Evolutionary conservation across 2,797 vertebrate genomes (phyloP).

Genomic region (Takifugu rubripes): DNA sequence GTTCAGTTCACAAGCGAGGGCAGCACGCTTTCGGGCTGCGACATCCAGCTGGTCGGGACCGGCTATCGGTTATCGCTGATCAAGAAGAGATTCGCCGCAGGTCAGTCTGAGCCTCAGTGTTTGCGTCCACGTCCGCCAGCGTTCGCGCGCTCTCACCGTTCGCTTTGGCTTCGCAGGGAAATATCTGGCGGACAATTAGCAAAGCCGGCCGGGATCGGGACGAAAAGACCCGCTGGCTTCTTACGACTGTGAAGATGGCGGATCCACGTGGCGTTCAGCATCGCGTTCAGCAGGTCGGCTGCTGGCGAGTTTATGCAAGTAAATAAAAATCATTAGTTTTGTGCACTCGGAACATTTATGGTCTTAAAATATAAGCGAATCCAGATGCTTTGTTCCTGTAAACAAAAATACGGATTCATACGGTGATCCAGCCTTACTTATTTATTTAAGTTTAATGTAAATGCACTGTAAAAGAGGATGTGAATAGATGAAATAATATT

Average conservation of each 20-base stretch:
- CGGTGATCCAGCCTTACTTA: slow-evolving; percentile 66
- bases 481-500: slow-evolving; percentile 52
- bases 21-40: slow-evolving; percentile 91
- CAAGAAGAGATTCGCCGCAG: slow-evolving; percentile 97
- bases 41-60: slow-evolving; percentile 92
- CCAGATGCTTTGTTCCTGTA: slow-evolving; percentile 51
- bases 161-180: slow-evolving; percentile 83
- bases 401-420: slow-evolving; percentile 52
- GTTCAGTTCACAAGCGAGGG: slow-evolving; percentile 98
- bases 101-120: slow-evolving; percentile 64
- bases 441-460: slow-evolving; percentile 44
- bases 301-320: slow-evolving; percentile 75
- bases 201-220: slow-evolving; percentile 54
- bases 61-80: slow-evolving; percentile 95
- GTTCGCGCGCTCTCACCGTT: not conserved
- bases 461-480: slow-evolving; percentile 61
- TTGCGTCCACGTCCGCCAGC: not conserved
- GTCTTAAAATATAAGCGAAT: slow-evolving; percentile 34
- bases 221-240: slow-evolving; percentile 50
- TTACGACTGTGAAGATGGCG: slow-evolving; percentile 62
- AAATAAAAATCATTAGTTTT: slow-evolving; percentile 55
- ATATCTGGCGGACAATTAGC: slow-evolving; percentile 96
- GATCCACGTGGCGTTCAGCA: slow-evolving; percentile 47
- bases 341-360: slow-evolving; percentile 44
- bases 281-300: slow-evolving; percentile 40